These are phyloP conservation scores for Unio delphinus DNA, from an alignment of 2,888 invertebrate species.

Conservation along the genomic window DNA sequence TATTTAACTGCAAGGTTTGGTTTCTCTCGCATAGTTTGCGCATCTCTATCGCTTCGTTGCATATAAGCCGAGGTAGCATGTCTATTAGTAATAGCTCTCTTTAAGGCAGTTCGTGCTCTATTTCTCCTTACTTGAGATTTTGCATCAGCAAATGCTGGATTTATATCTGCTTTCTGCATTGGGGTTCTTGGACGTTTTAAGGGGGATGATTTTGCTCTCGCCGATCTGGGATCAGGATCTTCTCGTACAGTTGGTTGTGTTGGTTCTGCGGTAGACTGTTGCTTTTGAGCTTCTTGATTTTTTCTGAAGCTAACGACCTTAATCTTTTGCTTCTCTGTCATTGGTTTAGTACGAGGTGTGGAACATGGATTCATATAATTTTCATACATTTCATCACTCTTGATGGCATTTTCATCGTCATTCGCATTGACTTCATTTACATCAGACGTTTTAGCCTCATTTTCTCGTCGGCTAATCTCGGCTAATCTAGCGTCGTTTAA, in stretches of 20 bases:
- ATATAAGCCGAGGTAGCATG: slow-evolving; percentile 4
- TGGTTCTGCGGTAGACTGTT: slow-evolving; percentile 15
- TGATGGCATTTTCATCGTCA: slow-evolving; percentile 10
- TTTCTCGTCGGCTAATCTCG: slow-evolving; percentile 21
- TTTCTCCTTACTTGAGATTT: slow-evolving; percentile 34
- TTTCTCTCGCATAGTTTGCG: slow-evolving; percentile 19
- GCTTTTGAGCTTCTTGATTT: slow-evolving; percentile 3
- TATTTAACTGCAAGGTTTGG: slow-evolving; percentile 43
- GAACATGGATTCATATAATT: slow-evolving; percentile 24
- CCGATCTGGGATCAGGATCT: slow-evolving; percentile 23
- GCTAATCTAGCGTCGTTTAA: slow-evolving; percentile 31
- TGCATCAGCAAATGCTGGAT: slow-evolving; percentile 28
- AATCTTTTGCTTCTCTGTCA: slow-evolving; percentile 6
- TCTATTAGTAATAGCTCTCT: slow-evolving; percentile 40
- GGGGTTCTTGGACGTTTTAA: slow-evolving; percentile 34
- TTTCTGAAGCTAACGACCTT: slow-evolving; percentile 33
- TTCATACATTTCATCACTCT: too few relatives aligned
- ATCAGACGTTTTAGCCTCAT: slow-evolving; percentile 4
- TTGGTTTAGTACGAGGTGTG: slow-evolving; percentile 6
- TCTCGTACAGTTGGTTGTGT: slow-evolving; percentile 6
- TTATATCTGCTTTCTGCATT: slow-evolving; percentile 33
- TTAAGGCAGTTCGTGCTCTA: slow-evolving; percentile 46
- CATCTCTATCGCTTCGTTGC: slow-evolving; percentile 9
- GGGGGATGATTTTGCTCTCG: slow-evolving; percentile 31
- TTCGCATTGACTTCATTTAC: slow-evolving; percentile 30